These are phyloP conservation scores for Athetis lepigone DNA, from an alignment of 2,888 invertebrate species.

Conservation along the genomic window DNA sequence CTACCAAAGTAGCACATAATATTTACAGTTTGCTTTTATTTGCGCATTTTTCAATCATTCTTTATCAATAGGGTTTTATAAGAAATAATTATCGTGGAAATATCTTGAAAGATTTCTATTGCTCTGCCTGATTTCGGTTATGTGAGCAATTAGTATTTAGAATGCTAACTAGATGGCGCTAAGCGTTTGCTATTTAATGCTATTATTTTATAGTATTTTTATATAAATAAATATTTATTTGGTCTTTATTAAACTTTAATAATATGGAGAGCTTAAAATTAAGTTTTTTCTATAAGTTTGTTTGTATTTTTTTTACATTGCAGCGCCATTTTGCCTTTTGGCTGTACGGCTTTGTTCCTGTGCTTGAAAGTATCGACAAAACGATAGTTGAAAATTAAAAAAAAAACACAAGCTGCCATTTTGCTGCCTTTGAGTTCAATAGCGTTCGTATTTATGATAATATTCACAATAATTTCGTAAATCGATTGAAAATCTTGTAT, in stretches of 20 bases:
- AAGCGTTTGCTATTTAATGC: not conserved
- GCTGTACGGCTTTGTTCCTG: conserved; percentile 4
- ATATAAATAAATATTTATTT: not conserved
- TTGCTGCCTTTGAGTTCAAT: conserved; percentile 77
- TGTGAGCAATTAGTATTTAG: not conserved
- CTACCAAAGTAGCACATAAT: no score
- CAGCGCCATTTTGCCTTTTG: conserved; percentile 16
- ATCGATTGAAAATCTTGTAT: conserved; percentile 27
- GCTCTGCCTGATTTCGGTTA: no score
- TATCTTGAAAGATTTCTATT: no score
- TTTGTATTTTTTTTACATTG: not conserved
- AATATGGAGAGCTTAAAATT: not conserved
- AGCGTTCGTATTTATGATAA: conserved; percentile 70
- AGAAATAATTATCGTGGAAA: no score
- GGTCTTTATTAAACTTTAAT: no score
- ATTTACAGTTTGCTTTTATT: no score
- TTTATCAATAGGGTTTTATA: no score
- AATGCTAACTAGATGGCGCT: conserved; percentile 36
- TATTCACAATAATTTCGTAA: conserved; percentile 39
- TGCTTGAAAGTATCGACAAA: conserved; percentile 36
- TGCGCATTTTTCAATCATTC: no score
- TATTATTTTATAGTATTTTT: no score
- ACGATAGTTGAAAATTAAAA: conserved; percentile 26
- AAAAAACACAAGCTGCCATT: conserved; percentile 78
- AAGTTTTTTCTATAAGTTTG: not conserved